phyloP scores from a whole-genome alignment of 1,140 invertebrate species.

The Tetramorium parvispinum region DNA sequence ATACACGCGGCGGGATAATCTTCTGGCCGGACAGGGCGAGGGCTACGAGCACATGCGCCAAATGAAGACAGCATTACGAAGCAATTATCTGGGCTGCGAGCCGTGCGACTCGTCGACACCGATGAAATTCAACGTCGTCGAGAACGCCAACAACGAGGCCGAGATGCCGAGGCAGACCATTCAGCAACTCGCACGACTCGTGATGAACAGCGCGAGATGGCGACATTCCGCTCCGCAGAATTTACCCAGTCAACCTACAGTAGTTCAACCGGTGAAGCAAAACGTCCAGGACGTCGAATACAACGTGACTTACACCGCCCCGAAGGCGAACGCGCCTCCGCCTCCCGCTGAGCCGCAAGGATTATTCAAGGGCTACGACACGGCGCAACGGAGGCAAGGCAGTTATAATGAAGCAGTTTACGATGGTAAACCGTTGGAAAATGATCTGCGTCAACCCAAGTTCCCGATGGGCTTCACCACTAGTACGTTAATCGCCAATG shows the following conservation, averaged over 20 bases:
- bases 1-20: constrained; percentile 54
- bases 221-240: constrained; percentile 67
- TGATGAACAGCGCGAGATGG: constrained; percentile 84
- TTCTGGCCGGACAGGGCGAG: constrained; percentile 80
- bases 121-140: constrained; percentile 69
- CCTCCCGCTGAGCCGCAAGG: neutral
- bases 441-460: constrained; percentile 24
- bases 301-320: neutral
- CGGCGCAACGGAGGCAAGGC: neutral
- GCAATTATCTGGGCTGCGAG: constrained; percentile 58
- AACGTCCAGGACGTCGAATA: neutral
- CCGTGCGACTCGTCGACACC: constrained; percentile 82
- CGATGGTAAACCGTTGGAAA: neutral
- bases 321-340: neutral
- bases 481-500: constrained; percentile 38
- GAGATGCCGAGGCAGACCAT: constrained; percentile 78
- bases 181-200: constrained; percentile 81
- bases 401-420: neutral
- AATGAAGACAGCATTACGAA: constrained; percentile 58
- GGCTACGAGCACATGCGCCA: constrained; percentile 78
- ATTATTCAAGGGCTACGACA: neutral
- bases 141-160: constrained; percentile 38
- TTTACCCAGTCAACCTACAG: neutral
- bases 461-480: constrained; percentile 77
- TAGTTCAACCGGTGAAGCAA: constrained; percentile 1